Base-by-base conservation (phyloP, 2,888 invertebrate genomes). In the Xanthia icteritia region DNA sequence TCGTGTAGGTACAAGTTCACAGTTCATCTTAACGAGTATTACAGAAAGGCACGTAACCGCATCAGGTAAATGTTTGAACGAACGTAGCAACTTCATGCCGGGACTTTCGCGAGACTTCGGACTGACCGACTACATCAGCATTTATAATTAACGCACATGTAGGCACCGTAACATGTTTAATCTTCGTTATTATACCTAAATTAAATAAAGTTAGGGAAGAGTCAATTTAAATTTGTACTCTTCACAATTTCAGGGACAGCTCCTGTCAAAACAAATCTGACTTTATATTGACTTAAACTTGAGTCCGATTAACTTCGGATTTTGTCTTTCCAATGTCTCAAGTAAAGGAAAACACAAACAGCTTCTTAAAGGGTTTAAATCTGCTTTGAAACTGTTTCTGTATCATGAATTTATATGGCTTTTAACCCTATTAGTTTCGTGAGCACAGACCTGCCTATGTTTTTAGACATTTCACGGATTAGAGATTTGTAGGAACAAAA, bases 231-330 rank as follows among this genome's bases (percentile, higher is more conserved):
- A 74, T 80, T 63, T 69, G 20, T 63, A 67, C 31, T 60, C 58
- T 82, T 82, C 31, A 66, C 27, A 63, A 73, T 72, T 76, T 72
- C 39, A 11, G 23, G 45, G 69, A 78, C 20, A 56, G 73, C 73
- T 42, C 56, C 48, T 66, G 60, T 65, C 48, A 61, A 82, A 63
- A 68, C 68, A 65, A 82, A 77, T 77, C 72, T 77, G 67, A 54
- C 63, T 82, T 70, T 82, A 51, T 68, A 81, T 77, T 81, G 82
- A 82, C 68, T 67, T 64, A 17, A 67, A 67, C 63, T 60, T 36
- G 36, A 83, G 63, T 71, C 42, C 48, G 70, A 83, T 74, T 79
- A 65, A 79, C 67, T 71, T 68, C 9, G 23, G 48, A 79, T 71
- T 71, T 39, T 48, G 27, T 51, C 51, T 56, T 58, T 67, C n/a